Conservation (phyloP, 2,888 invertebrate genomes). For the Volucella zonaria region DNA sequence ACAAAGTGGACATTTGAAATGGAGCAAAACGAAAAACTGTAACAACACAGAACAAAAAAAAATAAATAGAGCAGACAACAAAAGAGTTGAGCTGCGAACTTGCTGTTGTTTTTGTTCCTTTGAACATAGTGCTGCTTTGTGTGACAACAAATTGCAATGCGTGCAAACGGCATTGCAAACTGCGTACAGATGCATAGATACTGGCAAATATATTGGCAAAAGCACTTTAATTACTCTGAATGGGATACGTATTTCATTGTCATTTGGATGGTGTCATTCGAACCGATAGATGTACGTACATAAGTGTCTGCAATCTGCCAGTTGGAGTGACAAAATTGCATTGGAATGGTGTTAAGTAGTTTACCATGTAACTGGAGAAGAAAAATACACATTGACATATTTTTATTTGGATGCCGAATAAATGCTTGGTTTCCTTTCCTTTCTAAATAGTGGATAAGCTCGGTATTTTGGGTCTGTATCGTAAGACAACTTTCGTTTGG, state of each 20-base stretch:
- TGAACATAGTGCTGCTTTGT: background rate
- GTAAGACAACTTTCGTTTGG: background rate
- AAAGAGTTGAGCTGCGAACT: slow-evolving; percentile 65
- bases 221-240: slow-evolving; percentile 63
- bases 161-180: slow-evolving; percentile 32
- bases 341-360: slow-evolving; percentile 62
- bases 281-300: slow-evolving; percentile 15
- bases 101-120: background rate
- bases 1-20: slow-evolving; percentile 44
- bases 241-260: slow-evolving; percentile 57
- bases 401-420: slow-evolving; percentile 12
- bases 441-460: background rate
- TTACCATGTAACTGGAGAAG: slow-evolving; percentile 47
- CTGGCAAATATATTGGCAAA: slow-evolving; percentile 20
- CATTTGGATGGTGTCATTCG: slow-evolving; percentile 48
- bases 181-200: background rate
- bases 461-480: no score
- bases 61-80: slow-evolving; percentile 43
- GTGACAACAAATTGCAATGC: slow-evolving; percentile 38
- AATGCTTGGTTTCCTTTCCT: slow-evolving; percentile 13
- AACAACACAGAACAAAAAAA: slow-evolving; percentile 29
- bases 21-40: slow-evolving; percentile 23
- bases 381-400: slow-evolving; percentile 16
- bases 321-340: slow-evolving; percentile 58
- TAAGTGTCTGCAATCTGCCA: slow-evolving; percentile 54